Base-by-base conservation (phyloP, 2,113 vertebrate species). In the Ia io region DNA sequence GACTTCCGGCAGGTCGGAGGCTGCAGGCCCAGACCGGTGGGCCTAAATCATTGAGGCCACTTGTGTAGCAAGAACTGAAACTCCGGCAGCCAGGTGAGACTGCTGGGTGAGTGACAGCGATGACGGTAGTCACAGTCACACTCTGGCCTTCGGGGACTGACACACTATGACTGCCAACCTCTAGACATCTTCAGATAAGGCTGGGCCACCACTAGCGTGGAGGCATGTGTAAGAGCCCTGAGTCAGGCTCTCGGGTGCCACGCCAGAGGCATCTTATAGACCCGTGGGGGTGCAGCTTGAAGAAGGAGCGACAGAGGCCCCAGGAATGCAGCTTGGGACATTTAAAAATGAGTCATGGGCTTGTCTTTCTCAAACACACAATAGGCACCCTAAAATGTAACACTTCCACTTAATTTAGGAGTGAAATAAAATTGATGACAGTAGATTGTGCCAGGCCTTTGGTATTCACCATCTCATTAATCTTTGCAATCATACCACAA, bases 1-100 rank as follows among this genome's bases (percentile, higher is more conserved):
- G 37, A 90, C 88, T 93, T 97, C 92, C 1, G 14, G 73, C 85
- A 88, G 89, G 85, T 76, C 73, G 90, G 73, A 96, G 42, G 53
- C 74, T 83, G 37, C 37, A 47, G 63, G n/a, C 77, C 51, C 25
- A 28, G 59, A 25, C 59, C 23, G 1, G 25, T 25, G 25, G 59
- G 59, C 32, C 28, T 35, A 85, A 84, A 91, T 85, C 73, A 83
- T 10, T 0, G 5, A 59, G 42, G 42, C 51, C 70, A 10, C 14
- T 32, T 65, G 32, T 13, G 30, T 82, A 92, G 84, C 16, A 17
- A 11, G 82, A 74, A 32, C 37, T 35, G 37, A 47, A 65, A n/a
- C 70, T 40, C 56, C n/a, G 32, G 47, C 63, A 93, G 70, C 79
- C 74, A 77, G 10, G 42, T 6, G 22, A 91, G 47, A 44, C 78